Conservation (phyloP, 2,888 invertebrate genomes). For the Flexamia atlantica region DNA sequence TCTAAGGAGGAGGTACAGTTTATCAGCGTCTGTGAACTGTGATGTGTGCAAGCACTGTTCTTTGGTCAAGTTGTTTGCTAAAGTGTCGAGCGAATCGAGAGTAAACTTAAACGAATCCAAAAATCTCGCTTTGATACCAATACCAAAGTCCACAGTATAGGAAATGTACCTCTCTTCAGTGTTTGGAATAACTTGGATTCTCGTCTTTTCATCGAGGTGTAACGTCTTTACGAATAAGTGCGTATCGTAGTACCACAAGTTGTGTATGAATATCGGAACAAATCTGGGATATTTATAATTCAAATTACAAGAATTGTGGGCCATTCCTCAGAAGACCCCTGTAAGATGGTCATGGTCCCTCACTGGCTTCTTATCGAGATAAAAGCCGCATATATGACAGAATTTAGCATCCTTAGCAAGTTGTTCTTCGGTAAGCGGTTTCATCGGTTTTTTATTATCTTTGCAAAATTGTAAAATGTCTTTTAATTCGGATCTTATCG, state of each 20-base stretch:
- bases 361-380: neutral
- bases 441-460: neutral
- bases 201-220: too few species aligned
- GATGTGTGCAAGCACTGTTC: too few species aligned
- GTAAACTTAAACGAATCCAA: slow-evolving; percentile 1
- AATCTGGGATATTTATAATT: neutral
- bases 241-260: too few species aligned
- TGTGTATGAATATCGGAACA: too few species aligned
- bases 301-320: neutral
- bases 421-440: neutral
- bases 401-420: neutral
- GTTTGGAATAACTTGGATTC: neutral
- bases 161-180: neutral
- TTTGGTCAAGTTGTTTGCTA: neutral
- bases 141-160: neutral
- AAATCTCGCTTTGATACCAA: neutral
- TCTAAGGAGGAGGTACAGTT: neutral
- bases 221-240: too few species aligned
- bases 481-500: neutral
- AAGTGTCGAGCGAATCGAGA: neutral
- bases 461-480: neutral
- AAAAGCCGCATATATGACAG: neutral
- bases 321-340: too few species aligned
- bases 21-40: neutral
- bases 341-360: too few species aligned